These are phyloP conservation scores for Xylocopa sonorina DNA, from an alignment of 1,140 invertebrate species.

Conservation along the genomic window DNA sequence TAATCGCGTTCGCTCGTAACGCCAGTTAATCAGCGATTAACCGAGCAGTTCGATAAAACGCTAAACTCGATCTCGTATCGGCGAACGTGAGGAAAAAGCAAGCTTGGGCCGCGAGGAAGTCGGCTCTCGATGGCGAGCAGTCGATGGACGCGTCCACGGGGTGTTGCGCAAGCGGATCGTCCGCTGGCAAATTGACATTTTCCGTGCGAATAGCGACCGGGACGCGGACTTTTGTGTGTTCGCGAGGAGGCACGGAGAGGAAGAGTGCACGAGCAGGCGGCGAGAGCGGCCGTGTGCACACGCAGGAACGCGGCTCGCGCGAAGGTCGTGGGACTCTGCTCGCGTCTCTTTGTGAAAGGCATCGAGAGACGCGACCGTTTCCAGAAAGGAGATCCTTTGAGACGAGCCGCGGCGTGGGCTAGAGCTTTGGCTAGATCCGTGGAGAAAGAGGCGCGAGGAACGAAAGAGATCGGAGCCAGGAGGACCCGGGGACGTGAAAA, in stretches of 20 bases:
- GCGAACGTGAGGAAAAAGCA: not conserved
- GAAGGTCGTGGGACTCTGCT: constrained; percentile 51
- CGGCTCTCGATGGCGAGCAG: not conserved
- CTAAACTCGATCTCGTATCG: no score
- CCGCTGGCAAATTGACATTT: constrained; percentile 44
- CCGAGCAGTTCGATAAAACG: no score
- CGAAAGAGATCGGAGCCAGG: not conserved
- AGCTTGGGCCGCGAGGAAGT: not conserved
- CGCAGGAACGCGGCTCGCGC: constrained; percentile 25
- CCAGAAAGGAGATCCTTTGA: constrained; percentile 51
- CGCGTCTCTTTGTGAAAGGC: constrained; percentile 37
- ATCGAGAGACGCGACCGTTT: constrained; percentile 47
- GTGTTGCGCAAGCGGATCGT: constrained; percentile 36
- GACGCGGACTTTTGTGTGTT: constrained; percentile 21
- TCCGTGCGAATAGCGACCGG: constrained; percentile 15
- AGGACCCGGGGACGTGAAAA: not conserved
- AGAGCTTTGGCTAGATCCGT: not conserved
- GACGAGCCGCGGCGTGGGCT: constrained; percentile 27
- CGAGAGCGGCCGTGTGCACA: constrained; percentile 17
- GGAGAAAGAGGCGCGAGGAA: constrained; percentile 17
- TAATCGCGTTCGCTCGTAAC: no score
- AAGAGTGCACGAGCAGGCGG: no score
- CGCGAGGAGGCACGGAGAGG: not conserved
- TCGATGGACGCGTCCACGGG: constrained; percentile 12
- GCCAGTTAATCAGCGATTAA: no score